Base-by-base conservation (phyloP, 2,888 invertebrate species). In the Hydroisotoma schaefferi region DNA sequence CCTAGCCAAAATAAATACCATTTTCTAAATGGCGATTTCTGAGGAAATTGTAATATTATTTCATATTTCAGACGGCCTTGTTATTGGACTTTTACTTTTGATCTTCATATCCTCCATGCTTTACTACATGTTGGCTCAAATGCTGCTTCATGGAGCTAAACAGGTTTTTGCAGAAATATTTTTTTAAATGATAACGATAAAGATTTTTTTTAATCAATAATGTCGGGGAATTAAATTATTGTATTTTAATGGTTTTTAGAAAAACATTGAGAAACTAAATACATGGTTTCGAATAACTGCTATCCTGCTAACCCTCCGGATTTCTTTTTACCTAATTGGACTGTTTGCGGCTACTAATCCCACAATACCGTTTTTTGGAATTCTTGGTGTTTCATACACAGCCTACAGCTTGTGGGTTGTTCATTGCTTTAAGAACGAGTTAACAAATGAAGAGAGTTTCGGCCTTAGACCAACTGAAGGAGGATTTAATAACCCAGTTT, bases 281-380 rank as follows among this genome's bases (percentile, higher is more conserved):
- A 52, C 55, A 33, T 69, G 69, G 69, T 62, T 63, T 33, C 54
- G 52, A 5, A 40, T 67, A 10, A 59, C 64, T 8, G 38, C 59
- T 6, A 57, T 54, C 12, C 44, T 69, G 22, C 33, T 67, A 15
- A 55, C 54, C 2, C 20, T 69, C 20, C 43, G 63, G 27, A 22
- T 65, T 18, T 18, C 20, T 10, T 40, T 40, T 20, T 18, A 40
- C n/a, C 5, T 15, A 4, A 26, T 63, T 4, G 59, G 57, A n/a
- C 43, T 61, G 1, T 54, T 61, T 15, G 18, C 49, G 4, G 40
- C 48, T 33, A 57, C 53, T 23, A 47, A 48, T 12, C n/a, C 22
- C 2, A 12, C 44, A 20, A 29, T 62, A 22, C 28, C 55, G 1
- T 55, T 37, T 12, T 52, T 62, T 46, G 62, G 62, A 37, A 47